Percentiles rank a stretch among this genome's conserved stretches.
phyloP scores from a whole-genome alignment of 2,888 invertebrate species.

The Tromatobia lineatoria region DNA sequence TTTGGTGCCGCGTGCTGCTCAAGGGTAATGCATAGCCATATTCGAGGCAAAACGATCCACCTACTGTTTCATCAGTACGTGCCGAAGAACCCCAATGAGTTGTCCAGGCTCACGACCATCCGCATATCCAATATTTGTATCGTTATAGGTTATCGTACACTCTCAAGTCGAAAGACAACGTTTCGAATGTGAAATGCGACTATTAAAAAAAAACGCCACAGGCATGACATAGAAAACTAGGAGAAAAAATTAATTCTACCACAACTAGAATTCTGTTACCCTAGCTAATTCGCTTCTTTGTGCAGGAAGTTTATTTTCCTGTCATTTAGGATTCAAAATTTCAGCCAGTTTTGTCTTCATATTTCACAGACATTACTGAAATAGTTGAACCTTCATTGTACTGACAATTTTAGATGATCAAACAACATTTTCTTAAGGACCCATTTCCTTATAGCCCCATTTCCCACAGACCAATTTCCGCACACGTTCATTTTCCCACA shows the following conservation, averaged over 20 bases:
- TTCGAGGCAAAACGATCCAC: constrained; percentile 22
- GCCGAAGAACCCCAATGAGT: constrained; percentile 67
- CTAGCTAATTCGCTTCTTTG: neutral
- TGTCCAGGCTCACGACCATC: constrained; percentile 58
- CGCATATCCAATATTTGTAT: neutral
- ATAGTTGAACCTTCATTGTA: too few species aligned
- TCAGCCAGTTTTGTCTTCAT: neutral
- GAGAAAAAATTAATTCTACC: too few species aligned
- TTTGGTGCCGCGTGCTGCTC: constrained; percentile 9
- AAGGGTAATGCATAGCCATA: constrained; percentile 25
- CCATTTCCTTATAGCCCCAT: too few species aligned
- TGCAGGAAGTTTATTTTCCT: neutral
- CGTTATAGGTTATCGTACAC: neutral
- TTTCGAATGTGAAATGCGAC: neutral
- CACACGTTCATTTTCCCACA: too few species aligned
- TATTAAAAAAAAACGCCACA: neutral
- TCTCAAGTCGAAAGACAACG: neutral
- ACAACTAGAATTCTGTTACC: neutral
- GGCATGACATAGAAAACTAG: too few species aligned
- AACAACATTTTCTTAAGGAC: too few species aligned
- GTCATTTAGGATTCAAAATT: neutral
- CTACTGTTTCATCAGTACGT: constrained; percentile 21
- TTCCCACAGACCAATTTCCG: too few species aligned
- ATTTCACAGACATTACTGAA: neutral
- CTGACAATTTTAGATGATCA: too few species aligned